Evolutionary conservation across 2,797 vertebrate genomes (phyloP).

Genomic region (Phyllotis vaccarum): DNA sequence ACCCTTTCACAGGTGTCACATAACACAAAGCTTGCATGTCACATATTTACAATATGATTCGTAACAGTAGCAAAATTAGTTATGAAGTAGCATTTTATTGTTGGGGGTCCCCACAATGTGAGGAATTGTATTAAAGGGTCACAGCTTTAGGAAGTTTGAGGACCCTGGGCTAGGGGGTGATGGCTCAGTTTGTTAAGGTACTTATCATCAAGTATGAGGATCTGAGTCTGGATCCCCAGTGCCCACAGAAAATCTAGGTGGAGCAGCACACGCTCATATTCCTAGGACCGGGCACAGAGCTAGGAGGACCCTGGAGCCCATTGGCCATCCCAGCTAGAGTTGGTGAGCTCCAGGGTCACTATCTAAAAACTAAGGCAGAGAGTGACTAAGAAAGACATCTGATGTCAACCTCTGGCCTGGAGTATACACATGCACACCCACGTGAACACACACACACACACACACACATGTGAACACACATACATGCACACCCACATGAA

Average conservation of each 20-base stretch:
- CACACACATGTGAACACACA: not conserved
- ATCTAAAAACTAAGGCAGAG: no score
- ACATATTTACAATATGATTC: no score
- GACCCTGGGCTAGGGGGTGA: not conserved
- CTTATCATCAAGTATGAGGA: not conserved
- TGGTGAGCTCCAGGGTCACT: not conserved
- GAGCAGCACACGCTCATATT: not conserved
- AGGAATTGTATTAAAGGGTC: not conserved
- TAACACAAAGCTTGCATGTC: not conserved
- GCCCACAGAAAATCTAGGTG: not conserved
- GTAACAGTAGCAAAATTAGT: not conserved
- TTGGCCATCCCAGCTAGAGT: not conserved
- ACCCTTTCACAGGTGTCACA: not conserved
- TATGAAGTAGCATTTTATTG: not conserved
- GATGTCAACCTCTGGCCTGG: not conserved
- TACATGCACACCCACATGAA: not conserved
- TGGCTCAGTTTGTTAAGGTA: not conserved
- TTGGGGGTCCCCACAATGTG: not conserved
- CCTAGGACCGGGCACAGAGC: not conserved
- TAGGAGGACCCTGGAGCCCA: not conserved
- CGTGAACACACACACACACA: not conserved
- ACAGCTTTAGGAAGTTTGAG: not conserved
- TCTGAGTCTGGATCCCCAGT: not conserved
- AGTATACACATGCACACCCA: not conserved
- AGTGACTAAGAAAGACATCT: not conserved